A percentile compares a stretch with the other conserved stretches of the same genome.
Conservation (phyloP, 2,113 vertebrate species). For the Austrofundulus limnaeus region DNA sequence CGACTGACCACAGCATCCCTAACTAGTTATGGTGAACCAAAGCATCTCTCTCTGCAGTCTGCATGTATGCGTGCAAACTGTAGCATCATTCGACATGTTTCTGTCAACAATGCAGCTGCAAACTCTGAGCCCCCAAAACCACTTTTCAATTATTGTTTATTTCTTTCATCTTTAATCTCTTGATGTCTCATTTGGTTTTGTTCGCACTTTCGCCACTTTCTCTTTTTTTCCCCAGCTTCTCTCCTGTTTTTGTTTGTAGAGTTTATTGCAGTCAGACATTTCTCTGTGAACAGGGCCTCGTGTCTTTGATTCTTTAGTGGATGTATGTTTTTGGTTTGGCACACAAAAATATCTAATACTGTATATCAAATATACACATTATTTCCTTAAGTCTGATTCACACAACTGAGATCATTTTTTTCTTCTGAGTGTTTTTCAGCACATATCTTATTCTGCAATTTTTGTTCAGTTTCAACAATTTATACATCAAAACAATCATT, state of each 20-base stretch:
- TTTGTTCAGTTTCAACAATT: no score
- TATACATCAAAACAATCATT: no score
- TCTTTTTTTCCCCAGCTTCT: slow-evolving; percentile 13
- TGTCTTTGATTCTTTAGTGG: slow-evolving; percentile 33
- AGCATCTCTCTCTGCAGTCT: slow-evolving; percentile 36
- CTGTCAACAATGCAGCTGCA: slow-evolving; percentile 17
- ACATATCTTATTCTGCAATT: no score
- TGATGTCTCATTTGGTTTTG: slow-evolving; percentile 31
- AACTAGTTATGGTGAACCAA: slow-evolving; percentile 47
- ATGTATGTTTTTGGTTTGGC: slow-evolving; percentile 6
- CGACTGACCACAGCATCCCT: slow-evolving; percentile 40
- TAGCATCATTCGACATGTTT: slow-evolving; percentile 32
- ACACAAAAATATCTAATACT: no score
- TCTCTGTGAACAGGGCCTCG: slow-evolving; percentile 16
- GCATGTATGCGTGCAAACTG: slow-evolving; percentile 34
- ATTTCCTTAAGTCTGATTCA: no score
- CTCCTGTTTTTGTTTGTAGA: slow-evolving; percentile 1
- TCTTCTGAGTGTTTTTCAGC: no score
- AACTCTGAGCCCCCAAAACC: slow-evolving; percentile 28
- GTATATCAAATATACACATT: no score
- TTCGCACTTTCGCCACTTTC: slow-evolving; percentile 30
- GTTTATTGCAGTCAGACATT: slow-evolving; percentile 13
- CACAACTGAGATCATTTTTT: no score
- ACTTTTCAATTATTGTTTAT: slow-evolving; percentile 30
- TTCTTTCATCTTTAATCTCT: slow-evolving; percentile 24